Evolutionary conservation across 2,113 vertebrate species (phyloP).

Genomic region (Rafetus swinhoei): DNA sequence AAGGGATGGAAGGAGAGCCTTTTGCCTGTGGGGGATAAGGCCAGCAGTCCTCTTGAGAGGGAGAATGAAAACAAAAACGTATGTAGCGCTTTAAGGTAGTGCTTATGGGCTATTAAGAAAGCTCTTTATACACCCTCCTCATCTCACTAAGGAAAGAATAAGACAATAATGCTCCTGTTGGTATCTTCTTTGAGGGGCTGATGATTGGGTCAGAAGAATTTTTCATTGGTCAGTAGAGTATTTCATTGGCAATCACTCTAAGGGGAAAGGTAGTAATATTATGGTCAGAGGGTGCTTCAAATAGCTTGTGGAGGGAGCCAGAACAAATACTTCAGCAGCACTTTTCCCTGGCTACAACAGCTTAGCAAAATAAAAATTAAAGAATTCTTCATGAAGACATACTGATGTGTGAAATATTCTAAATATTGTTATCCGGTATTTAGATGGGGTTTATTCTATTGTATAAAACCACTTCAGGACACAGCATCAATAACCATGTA

Average conservation of each 20-base stretch:
- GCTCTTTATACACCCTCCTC: not conserved
- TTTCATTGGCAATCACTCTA: not conserved
- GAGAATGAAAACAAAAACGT: not conserved
- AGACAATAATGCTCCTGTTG: not conserved
- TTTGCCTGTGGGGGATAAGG: not conserved
- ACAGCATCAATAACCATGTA: not conserved
- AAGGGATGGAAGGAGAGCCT: not conserved
- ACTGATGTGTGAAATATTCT: not conserved
- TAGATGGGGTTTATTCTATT: not conserved
- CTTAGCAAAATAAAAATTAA: not conserved
- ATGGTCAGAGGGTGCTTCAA: not conserved
- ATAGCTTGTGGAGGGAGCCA: not conserved
- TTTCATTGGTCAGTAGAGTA: not conserved
- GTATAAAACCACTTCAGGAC: not conserved
- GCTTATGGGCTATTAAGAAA: not conserved
- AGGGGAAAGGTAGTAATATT: not conserved
- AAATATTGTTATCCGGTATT: not conserved
- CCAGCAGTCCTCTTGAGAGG: not conserved
- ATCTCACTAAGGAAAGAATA: not conserved
- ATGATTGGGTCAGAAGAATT: not conserved
- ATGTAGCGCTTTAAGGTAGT: not conserved
- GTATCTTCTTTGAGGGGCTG: not conserved
- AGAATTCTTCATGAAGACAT: not conserved
- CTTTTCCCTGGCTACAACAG: not conserved
- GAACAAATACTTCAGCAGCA: not conserved